Evolutionary conservation across 2,888 invertebrate genomes (phyloP).

Genomic region (Leucophora obtusa): DNA sequence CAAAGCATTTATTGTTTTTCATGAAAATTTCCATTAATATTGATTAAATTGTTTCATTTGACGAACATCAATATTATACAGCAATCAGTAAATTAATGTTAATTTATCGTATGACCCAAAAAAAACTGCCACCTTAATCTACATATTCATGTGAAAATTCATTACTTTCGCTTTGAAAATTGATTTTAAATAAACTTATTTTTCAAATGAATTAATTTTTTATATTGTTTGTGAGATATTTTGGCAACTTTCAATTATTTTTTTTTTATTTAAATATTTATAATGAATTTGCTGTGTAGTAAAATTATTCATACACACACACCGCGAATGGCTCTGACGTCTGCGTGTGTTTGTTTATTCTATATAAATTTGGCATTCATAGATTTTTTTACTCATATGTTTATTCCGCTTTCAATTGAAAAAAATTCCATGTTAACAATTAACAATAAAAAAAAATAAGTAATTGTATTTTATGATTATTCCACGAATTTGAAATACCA

Average conservation of each 20-base stretch:
- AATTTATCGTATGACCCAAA: too few species aligned
- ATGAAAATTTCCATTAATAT: too few species aligned
- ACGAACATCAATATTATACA: too few species aligned
- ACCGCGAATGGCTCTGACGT: background rate
- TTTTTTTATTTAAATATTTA: slow-evolving; percentile 10
- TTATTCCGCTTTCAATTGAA: slow-evolving; percentile 70
- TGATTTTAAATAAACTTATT: slow-evolving; percentile 21
- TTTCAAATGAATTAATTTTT: slow-evolving; percentile 31
- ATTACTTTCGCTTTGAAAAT: background rate
- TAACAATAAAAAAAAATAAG: slow-evolving; percentile 67
- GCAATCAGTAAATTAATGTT: too few species aligned
- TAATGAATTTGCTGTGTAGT: background rate
- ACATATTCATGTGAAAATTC: background rate
- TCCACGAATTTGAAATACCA: slow-evolving; percentile 60
- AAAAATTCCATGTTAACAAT: slow-evolving; percentile 75
- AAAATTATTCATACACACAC: slow-evolving; percentile 16
- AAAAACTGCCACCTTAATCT: too few species aligned
- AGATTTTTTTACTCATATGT: slow-evolving; percentile 71
- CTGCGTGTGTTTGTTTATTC: slow-evolving; percentile 9
- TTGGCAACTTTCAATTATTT: slow-evolving; percentile 44
- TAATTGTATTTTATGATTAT: slow-evolving; percentile 49
- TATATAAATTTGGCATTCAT: slow-evolving; percentile 65
- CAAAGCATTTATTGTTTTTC: too few species aligned
- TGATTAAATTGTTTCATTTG: too few species aligned
- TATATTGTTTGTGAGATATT: slow-evolving; percentile 7